Conservation (phyloP, 2,797 vertebrate genomes). For the Rhabdomys pumilio region DNA sequence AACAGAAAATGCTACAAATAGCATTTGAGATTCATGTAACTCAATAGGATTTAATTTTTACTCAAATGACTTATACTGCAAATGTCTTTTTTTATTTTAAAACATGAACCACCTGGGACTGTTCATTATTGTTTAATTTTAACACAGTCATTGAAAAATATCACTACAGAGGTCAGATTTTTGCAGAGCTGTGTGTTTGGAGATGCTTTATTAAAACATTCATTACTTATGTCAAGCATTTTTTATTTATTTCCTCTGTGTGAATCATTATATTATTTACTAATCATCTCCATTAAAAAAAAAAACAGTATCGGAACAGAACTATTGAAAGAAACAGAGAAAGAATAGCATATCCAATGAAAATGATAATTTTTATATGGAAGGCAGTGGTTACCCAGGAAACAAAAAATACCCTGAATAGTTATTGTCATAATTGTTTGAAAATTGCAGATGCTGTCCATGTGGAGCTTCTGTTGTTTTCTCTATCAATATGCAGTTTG, state of each 20-base stretch:
- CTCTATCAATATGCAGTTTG: slow-evolving; percentile 54
- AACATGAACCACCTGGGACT: slow-evolving; percentile 11
- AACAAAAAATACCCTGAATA: slow-evolving; percentile 48
- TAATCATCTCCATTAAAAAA: slow-evolving; percentile 16
- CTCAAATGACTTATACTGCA: not conserved
- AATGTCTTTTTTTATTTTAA: not conserved
- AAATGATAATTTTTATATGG: slow-evolving; percentile 53
- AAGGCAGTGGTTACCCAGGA: slow-evolving; percentile 58
- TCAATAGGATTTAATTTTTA: slow-evolving; percentile 50
- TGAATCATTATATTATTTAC: slow-evolving; percentile 10
- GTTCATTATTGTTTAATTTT: slow-evolving; percentile 58
- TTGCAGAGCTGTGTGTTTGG: not conserved
- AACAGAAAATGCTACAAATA: slow-evolving; percentile 30
- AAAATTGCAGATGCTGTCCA: slow-evolving; percentile 66
- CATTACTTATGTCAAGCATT: not conserved
- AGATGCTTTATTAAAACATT: slow-evolving; percentile 59
- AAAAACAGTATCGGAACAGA: not conserved
- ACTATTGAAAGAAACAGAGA: not conserved
- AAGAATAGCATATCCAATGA: not conserved
- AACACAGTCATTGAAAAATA: slow-evolving; percentile 58
- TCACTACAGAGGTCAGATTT: not conserved
- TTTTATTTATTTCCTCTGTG: not conserved
- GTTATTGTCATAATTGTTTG: slow-evolving; percentile 68
- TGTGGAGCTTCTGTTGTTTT: slow-evolving; percentile 77
- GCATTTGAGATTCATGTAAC: not conserved